A percentile compares a stretch with the other conserved stretches of the same genome.
Evolutionary conservation across 2,797 vertebrate species (phyloP).

Genomic region (Myotis findleyi): DNA sequence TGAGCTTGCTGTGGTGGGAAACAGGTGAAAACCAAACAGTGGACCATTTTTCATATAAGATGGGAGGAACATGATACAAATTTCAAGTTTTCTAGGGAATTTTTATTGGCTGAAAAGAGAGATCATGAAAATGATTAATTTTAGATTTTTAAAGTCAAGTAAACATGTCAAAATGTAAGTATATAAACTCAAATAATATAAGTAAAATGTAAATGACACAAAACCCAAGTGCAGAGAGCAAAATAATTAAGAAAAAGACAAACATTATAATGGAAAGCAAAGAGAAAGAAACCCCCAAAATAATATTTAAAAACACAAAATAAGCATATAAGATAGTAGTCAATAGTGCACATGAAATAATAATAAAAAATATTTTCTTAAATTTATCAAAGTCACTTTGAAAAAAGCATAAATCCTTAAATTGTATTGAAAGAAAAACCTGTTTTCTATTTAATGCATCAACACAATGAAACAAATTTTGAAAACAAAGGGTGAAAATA

Average conservation of each 20-base stretch:
- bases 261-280: neutral
- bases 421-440: neutral
- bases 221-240: neutral
- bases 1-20: neutral
- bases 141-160: neutral
- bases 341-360: neutral
- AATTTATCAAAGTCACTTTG: neutral
- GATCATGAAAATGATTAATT: neutral
- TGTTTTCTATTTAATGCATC: neutral
- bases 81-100: neutral
- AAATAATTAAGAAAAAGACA: neutral
- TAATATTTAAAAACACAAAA: slow-evolving; percentile 5
- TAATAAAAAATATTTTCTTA: neutral
- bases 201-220: neutral
- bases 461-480: neutral
- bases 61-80: neutral
- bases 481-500: neutral
- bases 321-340: neutral
- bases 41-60: neutral
- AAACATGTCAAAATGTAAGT: neutral
- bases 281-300: neutral
- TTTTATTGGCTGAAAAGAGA: neutral
- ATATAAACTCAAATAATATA: neutral
- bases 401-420: neutral
- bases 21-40: neutral